Base-by-base conservation (phyloP, 2,113 vertebrate species). In the Struthio camelus region DNA sequence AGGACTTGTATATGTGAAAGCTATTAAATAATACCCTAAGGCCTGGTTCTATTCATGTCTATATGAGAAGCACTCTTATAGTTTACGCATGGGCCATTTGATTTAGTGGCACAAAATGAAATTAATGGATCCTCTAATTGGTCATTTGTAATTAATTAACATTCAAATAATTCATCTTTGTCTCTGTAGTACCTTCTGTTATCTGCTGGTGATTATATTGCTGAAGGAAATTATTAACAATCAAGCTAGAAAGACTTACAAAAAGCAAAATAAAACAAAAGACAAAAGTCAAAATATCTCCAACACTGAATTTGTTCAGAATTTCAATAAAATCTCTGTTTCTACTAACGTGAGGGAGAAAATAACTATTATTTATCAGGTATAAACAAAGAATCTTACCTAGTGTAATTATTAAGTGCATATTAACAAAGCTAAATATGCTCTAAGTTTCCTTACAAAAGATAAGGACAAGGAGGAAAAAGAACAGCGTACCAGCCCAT, bases 91-190 rank as follows among this genome's bases (percentile, higher is more conserved):
- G 5, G 38, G 23, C 85, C 46, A 32, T 94, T 95, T 91, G 91
- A 94, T 95, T 95, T 96, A 25, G 51, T 91, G 56, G 64, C 71
- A 79, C 82, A 91, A 96, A 94, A 90, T 91, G 13, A 90, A 96
- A 90, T 94, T 70, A 81, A 90, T 69, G 48, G 54, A 61, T 85
- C 32, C 17, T 91, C 38, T 94, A 94, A 87, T 89, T 88, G 80
- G 61, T 90, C 59, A 86, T 72, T 97, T 94, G 69, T 91, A 96
- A 91, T 96, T 93, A 93, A 93, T 91, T 97, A 88, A 42, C 91
- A 81, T 86, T 1, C 83, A 95, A 94, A 71, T 73, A 24, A 89
- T 93, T 89, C 53, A 32, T 90, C 42, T 85, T 87, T 92, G 16
- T 81, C 56, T 80, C 22, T 64, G 11, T 84, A 86, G 28, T 84